A percentile compares a stretch with the other conserved stretches of the same genome.
phyloP scores from a whole-genome alignment of 2,888 invertebrate genomes.

The Endotricha flammealis region DNA sequence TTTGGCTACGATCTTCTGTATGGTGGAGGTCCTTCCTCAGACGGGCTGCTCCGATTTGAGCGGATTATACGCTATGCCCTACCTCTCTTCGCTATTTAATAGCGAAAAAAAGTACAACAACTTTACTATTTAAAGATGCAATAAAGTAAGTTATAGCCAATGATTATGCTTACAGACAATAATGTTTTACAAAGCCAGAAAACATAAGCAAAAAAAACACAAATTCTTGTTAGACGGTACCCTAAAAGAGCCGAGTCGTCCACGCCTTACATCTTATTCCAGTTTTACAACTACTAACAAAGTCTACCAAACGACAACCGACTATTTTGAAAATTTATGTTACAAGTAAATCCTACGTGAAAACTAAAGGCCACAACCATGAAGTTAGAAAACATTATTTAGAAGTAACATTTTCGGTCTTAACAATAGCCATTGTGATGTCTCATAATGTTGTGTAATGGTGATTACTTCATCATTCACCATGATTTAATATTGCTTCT shows the following conservation, averaged over 20 bases:
- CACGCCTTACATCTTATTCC: constrained; percentile 40
- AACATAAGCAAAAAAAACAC: too few relatives aligned
- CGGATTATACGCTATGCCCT: too few relatives aligned
- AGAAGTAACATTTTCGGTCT: constrained; percentile 20
- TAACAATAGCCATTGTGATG: constrained; percentile 24
- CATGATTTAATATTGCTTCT: constrained; percentile 26
- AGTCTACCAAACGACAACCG: constrained; percentile 34
- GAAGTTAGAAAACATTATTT: constrained; percentile 20
- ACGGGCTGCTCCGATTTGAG: too few relatives aligned
- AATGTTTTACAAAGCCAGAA: too few relatives aligned
- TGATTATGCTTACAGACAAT: too few relatives aligned
- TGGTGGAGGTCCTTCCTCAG: too few relatives aligned
- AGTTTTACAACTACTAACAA: constrained; percentile 46
- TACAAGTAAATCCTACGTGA: constrained; percentile 25
- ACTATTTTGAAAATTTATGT: constrained; percentile 50
- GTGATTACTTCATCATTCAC: constrained; percentile 24
- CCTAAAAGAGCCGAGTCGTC: constrained; percentile 14
- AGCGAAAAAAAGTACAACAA: too few relatives aligned
- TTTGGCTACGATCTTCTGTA: too few relatives aligned
- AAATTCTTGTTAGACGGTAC: constrained; percentile 1
- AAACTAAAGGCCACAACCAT: constrained; percentile 16
- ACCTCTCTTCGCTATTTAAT: too few relatives aligned
- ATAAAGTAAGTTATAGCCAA: too few relatives aligned
- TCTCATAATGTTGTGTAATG: constrained; percentile 19
- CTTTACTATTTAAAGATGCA: too few relatives aligned